Percentiles rank a stretch among this genome's conserved stretches.
phyloP scores from a whole-genome alignment of 2,797 vertebrate species.

The Anguilla pacifica region DNA sequence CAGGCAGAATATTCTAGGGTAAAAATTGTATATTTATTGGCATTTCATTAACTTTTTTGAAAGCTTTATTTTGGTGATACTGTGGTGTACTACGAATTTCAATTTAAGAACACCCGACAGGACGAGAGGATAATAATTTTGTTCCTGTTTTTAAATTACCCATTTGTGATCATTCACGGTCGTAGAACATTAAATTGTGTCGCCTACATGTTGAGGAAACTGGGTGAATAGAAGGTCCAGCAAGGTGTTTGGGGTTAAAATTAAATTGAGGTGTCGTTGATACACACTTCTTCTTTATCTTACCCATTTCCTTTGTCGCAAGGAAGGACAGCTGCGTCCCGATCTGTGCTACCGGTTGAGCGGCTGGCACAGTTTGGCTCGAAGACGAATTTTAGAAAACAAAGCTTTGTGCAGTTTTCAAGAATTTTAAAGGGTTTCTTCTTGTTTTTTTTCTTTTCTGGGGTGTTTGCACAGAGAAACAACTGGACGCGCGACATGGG shows the following conservation, averaged over 20 bases:
- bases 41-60: neutral
- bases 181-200: neutral
- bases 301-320: constrained; percentile 10
- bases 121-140: neutral
- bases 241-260: neutral
- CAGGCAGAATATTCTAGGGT: neutral
- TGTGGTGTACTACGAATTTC: neutral
- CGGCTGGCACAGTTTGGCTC: constrained; percentile 21
- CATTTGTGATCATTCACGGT: neutral
- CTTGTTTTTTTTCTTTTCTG: neutral
- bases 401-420: constrained; percentile 14
- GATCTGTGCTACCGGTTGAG: constrained; percentile 5
- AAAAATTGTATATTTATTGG: neutral
- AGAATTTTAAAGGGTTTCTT: constrained; percentile 18
- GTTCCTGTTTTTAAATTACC: neutral
- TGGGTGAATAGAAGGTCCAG: neutral
- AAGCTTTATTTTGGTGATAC: neutral
- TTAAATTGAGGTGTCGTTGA: neutral
- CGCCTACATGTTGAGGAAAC: neutral
- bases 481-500: constrained; percentile 19
- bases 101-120: neutral
- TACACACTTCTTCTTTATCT: constrained; percentile 4
- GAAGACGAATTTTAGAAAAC: constrained; percentile 23
- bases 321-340: constrained; percentile 16
- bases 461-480: neutral